phyloP scores from a whole-genome alignment of 2,113 vertebrate genomes.

The Ptyas mucosa region DNA sequence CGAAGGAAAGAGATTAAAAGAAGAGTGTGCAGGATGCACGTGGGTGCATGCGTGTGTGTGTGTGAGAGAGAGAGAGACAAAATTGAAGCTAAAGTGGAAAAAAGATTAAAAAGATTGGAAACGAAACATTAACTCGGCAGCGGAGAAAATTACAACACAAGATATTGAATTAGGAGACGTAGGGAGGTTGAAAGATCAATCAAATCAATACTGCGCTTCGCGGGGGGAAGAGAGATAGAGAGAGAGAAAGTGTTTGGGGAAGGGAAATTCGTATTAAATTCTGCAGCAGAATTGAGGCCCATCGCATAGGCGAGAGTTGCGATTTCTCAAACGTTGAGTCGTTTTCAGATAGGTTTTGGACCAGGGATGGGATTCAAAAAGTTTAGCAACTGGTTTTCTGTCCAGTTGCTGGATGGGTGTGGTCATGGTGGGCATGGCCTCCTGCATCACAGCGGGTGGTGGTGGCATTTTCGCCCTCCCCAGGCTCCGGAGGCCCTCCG shows the following conservation, averaged over 20 bases:
- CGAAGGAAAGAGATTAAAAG: background rate
- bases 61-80: background rate
- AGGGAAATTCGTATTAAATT: background rate
- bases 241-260: background rate
- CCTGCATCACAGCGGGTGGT: too few relatives aligned
- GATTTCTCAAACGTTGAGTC: background rate
- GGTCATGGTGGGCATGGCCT: too few relatives aligned
- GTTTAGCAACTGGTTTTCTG: too few relatives aligned
- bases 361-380: too few relatives aligned
- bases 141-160: conserved; percentile 10
- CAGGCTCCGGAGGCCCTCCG: too few relatives aligned
- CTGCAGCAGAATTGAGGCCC: too few relatives aligned
- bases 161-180: conserved; percentile 1
- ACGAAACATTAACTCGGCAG: background rate
- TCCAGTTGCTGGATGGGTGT: too few relatives aligned
- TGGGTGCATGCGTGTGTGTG: background rate
- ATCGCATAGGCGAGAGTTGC: rapidly evolving
- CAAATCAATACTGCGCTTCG: background rate
- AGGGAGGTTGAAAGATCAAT: conserved; percentile 8
- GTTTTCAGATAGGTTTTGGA: too few relatives aligned
- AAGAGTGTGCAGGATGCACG: background rate
- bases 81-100: background rate
- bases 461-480: too few relatives aligned
- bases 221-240: background rate
- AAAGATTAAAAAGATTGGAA: background rate